Percentiles rank a stretch among this genome's conserved stretches.
Conservation (phyloP, 2,888 invertebrate genomes). For the Agrilus biguttatus region DNA sequence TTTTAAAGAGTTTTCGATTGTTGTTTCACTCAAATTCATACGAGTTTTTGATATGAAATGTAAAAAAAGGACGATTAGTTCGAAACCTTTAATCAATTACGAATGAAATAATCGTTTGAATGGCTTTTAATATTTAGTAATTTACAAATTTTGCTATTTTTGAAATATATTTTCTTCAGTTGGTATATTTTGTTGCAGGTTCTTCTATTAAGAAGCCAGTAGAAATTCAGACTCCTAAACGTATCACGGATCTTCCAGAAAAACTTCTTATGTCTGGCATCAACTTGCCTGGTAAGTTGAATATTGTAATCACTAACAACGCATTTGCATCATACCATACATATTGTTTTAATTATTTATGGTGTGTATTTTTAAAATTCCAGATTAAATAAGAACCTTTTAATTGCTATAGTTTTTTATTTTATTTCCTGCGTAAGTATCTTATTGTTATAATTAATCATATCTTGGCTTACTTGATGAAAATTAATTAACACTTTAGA, state of each 20-base stretch:
- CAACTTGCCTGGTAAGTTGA: constrained; percentile 48
- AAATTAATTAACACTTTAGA: too few relatives aligned
- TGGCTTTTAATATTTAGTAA: background rate
- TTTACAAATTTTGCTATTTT: background rate
- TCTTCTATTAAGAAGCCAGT: constrained; percentile 30
- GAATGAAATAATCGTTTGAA: too few relatives aligned
- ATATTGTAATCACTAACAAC: background rate
- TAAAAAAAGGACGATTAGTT: too few relatives aligned
- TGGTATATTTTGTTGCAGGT: constrained; percentile 26
- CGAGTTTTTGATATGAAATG: too few relatives aligned
- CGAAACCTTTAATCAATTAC: too few relatives aligned
- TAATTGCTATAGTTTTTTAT: background rate
- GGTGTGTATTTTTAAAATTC: background rate
- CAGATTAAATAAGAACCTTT: background rate
- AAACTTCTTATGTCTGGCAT: constrained; percentile 52
- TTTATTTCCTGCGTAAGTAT: background rate
- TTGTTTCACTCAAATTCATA: too few relatives aligned
- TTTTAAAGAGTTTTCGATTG: too few relatives aligned
- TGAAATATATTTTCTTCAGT: too few relatives aligned
- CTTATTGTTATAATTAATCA: too few relatives aligned
- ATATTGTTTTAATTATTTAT: background rate
- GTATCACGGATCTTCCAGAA: constrained; percentile 50
- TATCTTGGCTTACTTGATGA: too few relatives aligned
- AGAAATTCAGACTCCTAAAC: constrained; percentile 41
- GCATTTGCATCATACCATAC: background rate